Evolutionary conservation across 2,113 vertebrate species (phyloP).

Genomic region (Phylloscopus trochiloides): DNA sequence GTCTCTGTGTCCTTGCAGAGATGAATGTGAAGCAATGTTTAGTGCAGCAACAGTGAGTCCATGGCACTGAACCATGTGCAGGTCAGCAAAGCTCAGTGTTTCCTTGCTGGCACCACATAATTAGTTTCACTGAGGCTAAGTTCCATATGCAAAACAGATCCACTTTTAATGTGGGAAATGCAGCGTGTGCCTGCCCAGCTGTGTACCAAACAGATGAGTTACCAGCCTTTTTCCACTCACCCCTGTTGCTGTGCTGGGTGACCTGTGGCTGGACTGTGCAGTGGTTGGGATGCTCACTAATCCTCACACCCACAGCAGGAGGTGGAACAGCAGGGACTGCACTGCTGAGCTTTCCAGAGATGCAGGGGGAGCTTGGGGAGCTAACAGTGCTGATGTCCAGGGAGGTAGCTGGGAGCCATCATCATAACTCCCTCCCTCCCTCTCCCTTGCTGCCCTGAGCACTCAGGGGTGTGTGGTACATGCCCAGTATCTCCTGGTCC

Average conservation of each 20-base stretch:
- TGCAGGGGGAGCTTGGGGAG: not conserved
- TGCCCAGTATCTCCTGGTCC: not conserved
- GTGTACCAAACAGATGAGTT: not conserved
- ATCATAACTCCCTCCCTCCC: not conserved
- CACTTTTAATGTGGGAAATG: not conserved
- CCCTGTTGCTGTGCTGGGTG: not conserved
- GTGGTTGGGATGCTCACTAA: fast-evolving
- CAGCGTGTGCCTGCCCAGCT: not conserved
- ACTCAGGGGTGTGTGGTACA: not conserved
- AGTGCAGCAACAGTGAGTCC: fast-evolving
- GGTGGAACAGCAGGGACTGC: not conserved
- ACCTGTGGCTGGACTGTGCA: not conserved
- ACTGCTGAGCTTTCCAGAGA: not conserved
- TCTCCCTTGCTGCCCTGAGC: not conserved
- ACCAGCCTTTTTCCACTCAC: not conserved
- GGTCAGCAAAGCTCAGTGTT: not conserved
- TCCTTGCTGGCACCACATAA: not conserved
- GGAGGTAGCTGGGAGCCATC: not conserved
- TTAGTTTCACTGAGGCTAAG: not conserved
- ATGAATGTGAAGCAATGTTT: not conserved
- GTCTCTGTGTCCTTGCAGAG: not conserved
- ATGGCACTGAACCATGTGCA: not conserved
- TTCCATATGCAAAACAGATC: not conserved
- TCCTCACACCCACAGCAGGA: not conserved
- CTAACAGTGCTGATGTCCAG: not conserved